These are phyloP conservation scores for Ips nitidus DNA, from an alignment of 1,140 invertebrate species.

Conservation along the genomic window DNA sequence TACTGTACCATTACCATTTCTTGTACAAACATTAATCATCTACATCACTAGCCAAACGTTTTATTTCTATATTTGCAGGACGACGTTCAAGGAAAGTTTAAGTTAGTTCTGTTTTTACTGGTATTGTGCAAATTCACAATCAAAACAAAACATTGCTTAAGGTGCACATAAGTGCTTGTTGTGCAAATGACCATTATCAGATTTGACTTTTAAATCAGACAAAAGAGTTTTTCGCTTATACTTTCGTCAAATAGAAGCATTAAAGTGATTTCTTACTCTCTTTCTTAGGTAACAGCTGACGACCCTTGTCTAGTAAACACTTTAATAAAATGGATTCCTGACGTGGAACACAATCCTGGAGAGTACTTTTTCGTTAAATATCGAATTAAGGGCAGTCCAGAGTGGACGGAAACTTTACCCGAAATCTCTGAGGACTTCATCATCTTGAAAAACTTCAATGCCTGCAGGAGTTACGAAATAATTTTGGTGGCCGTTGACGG, in stretches of 20 bases:
- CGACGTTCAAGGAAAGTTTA: background rate
- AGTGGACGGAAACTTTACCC: constrained; percentile 61
- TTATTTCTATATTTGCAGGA: background rate
- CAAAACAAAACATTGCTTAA: background rate
- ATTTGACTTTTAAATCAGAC: too few relatives aligned
- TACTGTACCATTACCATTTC: too few relatives aligned
- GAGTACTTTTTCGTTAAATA: constrained; percentile 92
- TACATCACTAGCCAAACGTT: too few relatives aligned
- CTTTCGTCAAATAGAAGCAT: too few relatives aligned
- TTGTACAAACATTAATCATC: too few relatives aligned
- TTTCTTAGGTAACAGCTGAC: constrained; percentile 14
- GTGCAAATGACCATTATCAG: too few relatives aligned
- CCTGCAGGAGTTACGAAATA: constrained; percentile 85
- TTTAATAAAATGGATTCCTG: constrained; percentile 80
- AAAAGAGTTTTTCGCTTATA: too few relatives aligned
- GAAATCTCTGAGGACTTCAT: constrained; percentile 69
- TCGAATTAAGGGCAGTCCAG: constrained; percentile 67
- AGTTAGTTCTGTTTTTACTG: too few relatives aligned
- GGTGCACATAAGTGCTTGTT: too few relatives aligned
- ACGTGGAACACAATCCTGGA: constrained; percentile 70
- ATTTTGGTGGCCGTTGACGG: constrained; percentile 92
- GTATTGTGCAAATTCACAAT: background rate
- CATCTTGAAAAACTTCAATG: constrained; percentile 71
- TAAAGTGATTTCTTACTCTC: background rate
- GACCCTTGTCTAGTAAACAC: constrained; percentile 67